Conservation (phyloP, 2,113 vertebrate species). For the Myotis yumanensis region DNA sequence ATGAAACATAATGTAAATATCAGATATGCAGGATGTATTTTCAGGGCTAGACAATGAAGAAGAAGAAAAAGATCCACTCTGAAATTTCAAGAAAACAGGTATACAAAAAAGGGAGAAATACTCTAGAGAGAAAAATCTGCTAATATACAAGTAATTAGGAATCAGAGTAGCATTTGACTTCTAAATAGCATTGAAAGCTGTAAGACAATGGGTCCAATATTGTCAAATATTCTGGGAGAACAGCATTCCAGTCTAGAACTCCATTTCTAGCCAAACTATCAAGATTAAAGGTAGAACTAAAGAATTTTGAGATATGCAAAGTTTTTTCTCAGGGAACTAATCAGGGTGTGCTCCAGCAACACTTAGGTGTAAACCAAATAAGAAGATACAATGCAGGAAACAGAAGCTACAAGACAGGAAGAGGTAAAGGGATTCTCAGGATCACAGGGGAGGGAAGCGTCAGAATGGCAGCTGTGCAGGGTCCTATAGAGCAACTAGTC, state of each 20-base stretch:
- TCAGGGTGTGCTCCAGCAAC: background rate
- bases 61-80: background rate
- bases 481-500: background rate
- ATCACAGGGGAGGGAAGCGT: background rate
- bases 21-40: too few relatives aligned
- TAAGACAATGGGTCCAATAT: background rate
- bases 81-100: background rate
- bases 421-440: background rate
- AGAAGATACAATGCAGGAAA: background rate
- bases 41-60: background rate
- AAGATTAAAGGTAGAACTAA: background rate
- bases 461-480: background rate
- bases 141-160: conserved; percentile 27
- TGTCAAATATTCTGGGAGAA: background rate
- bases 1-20: too few relatives aligned
- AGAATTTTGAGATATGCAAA: background rate
- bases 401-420: background rate
- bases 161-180: background rate
- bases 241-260: background rate
- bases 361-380: background rate
- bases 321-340: background rate
- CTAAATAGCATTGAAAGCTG: background rate
- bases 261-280: background rate
- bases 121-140: conserved; percentile 16
- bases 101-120: conserved; percentile 41